Base-by-base conservation (phyloP, 2,113 vertebrate species). In the Pelodiscus sinensis region DNA sequence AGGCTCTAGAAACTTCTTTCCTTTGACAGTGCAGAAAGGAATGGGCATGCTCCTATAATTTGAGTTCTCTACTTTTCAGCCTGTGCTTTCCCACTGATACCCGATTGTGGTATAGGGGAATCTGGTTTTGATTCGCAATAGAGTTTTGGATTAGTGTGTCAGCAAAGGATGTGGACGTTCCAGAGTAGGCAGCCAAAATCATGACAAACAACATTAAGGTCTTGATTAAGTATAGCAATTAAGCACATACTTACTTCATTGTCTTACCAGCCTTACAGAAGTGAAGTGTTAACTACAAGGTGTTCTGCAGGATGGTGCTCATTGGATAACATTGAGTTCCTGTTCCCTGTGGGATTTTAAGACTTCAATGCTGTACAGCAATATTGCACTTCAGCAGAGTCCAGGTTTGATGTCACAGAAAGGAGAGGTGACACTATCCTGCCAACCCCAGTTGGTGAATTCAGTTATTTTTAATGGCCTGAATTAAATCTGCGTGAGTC, bases 1-100 rank as follows among this genome's bases (percentile, higher is more conserved):
- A 62, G 2, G 84, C 95, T 95, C 96, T 97, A 89, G 95, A 57
- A 96, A 55, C 65, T 87, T 94, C 95, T 58, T 96, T 96, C 87
- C 93, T 94, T 62, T 51, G 89, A 38, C 82, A 86, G 96, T 54
- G 1, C 88, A 83, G 89, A 73, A 81, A 75, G 18, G 89, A 1
- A 71, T 9, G 96, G 85, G 4, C 6, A 1, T 68, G 65, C 82
- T 86, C 52, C 78, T 4, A 35, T 35, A 77, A 22, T 88, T 91
- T 86, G 73, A 15, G 90, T 92, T 94, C 92, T 90, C 94, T 90
- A 81, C 77, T 84, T 93, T 90, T 93, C 87, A 94, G 91, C 10
- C 87, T 88, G 44, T 44, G 44, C 44, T 44, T 44, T 81, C 84
- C 27, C 80, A 3, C 79, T 3, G 19, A 44, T 77, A 81, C 73